Conservation (phyloP, 2,797 vertebrate species). For the Moxostoma hubbsi region DNA sequence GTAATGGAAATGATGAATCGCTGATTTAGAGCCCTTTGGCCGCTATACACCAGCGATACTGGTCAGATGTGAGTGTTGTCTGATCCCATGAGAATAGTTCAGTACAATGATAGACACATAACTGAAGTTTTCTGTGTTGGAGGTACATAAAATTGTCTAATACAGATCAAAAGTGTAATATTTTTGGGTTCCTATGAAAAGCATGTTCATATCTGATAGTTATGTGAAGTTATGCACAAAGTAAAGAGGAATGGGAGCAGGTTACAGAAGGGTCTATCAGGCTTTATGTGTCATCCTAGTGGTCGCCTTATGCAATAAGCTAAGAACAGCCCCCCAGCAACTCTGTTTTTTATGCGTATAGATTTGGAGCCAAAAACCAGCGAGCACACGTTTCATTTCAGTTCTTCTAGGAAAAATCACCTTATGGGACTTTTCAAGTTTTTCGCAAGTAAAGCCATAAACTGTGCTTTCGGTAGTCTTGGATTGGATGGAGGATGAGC, state of each 20-base stretch:
- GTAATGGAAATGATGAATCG: conserved; percentile 95
- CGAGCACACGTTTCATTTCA: conserved; percentile 7
- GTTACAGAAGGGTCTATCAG: conserved; percentile 18
- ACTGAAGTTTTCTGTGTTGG: conserved; percentile 23
- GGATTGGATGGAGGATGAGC: conserved; percentile 11
- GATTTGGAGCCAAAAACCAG: conserved; percentile 2
- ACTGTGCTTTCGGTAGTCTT: background rate
- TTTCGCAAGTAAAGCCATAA: background rate
- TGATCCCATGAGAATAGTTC: conserved; percentile 39
- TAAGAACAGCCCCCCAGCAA: conserved; percentile 51
- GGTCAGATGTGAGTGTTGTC: conserved; percentile 38
- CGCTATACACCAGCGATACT: conserved; percentile 55
- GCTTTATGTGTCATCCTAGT: conserved; percentile 67
- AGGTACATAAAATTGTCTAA: background rate
- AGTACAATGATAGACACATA: conserved; percentile 36
- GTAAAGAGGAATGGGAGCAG: conserved; percentile 15
- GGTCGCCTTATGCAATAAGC: conserved; percentile 72
- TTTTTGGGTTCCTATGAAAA: background rate
- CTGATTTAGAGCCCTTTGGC: conserved; percentile 84
- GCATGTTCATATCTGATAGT: conserved; percentile 1
- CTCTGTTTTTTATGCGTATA: conserved; percentile 52
- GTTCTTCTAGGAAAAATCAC: background rate
- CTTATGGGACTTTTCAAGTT: conserved; percentile 16
- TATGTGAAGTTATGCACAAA: conserved; percentile 19
- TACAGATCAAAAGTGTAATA: background rate